Evolutionary conservation across 2,113 vertebrate genomes (phyloP), one percentile per base, ranked within the genome.

Genomic region (Ageneiosus marmoratus): DNA sequence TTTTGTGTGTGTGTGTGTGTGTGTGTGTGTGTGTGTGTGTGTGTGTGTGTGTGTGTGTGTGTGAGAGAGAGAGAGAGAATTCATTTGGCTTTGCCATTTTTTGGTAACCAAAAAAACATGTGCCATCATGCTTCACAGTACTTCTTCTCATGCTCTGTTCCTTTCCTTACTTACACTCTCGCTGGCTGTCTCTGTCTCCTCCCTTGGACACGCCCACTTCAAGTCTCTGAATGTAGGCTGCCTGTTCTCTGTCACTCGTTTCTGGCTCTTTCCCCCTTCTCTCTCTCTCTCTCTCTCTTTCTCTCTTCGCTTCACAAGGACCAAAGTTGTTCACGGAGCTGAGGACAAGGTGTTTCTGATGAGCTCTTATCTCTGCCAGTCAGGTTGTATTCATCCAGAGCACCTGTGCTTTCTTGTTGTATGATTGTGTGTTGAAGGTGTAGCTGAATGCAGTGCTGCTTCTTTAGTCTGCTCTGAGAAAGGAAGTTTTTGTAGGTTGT

Each of bases 331-430:
- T 73, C n/a, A 15, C 24, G 65, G 55, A 51, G 55, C 69, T 10
- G 41, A 82, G 62, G 29, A 10, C 74, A 51, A 55, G 29, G 27
- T 10, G 4, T 11, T 81, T 56, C 62, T 58, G 67, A 84, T 87
- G 86, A 74, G 53, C 62, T 65, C 46, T 63, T 12, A 22, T 24
- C 48, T 63, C 24, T 75, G 44, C 27, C 9, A 50, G 41, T 84
- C 82, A 87, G 86, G 86, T 87, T 84, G 86, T 87, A 87, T 87
- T 84, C 41, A 22, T 75, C 20, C 69, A 41, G 46, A 41, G 53
- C 44, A 50, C 77, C 20, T 79, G 44, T 63, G 4, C 37, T 58
- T 50, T 58, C 58, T 58, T n/a, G 12, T 72, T 78, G 69, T 75
- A 37, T 76, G 67, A 51, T 24, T 79, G n/a, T 51, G 50, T 65